Percentiles rank a stretch among this genome's conserved stretches.
These are phyloP conservation scores for Allophyes oxyacanthae DNA, from an alignment of 2,888 invertebrate genomes.

Conservation along the genomic window DNA sequence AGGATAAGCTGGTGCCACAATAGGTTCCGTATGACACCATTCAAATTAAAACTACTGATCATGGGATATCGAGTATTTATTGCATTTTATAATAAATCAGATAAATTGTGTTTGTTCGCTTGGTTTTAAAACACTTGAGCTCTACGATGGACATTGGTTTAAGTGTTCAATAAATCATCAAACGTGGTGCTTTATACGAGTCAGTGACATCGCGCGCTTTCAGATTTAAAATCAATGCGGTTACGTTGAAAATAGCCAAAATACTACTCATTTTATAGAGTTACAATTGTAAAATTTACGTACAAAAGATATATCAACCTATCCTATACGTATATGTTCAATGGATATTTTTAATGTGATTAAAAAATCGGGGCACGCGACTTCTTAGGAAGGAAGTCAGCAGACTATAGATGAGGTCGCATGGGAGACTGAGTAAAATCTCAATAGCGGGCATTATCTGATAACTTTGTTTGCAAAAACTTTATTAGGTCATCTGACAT, in stretches of 20 bases:
- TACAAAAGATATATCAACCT: too few species aligned
- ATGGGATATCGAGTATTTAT: slow-evolving; percentile 32
- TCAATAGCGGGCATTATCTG: too few species aligned
- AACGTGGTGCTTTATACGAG: slow-evolving; percentile 58
- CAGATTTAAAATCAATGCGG: slow-evolving; percentile 49
- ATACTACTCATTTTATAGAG: slow-evolving; percentile 46
- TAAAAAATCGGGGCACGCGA: too few species aligned
- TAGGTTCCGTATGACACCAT: slow-evolving; percentile 9
- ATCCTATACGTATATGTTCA: too few species aligned
- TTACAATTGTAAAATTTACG: too few species aligned
- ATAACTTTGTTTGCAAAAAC: too few species aligned
- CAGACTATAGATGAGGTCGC: too few species aligned
- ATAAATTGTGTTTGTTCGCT: slow-evolving; percentile 59
- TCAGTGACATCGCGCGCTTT: slow-evolving; percentile 62
- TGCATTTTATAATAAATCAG: slow-evolving; percentile 54
- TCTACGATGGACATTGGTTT: slow-evolving; percentile 69
- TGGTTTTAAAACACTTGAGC: slow-evolving; percentile 72
- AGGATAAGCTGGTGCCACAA: slow-evolving; percentile 2
- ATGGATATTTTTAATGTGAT: too few species aligned
- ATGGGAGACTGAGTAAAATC: too few species aligned
- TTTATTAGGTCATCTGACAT: too few species aligned
- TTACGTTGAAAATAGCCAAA: slow-evolving; percentile 53
- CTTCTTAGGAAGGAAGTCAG: too few species aligned
- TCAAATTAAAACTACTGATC: slow-evolving; percentile 18
- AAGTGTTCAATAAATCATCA: slow-evolving; percentile 76